Evolutionary conservation across 2,888 invertebrate genomes (phyloP).

Genomic region (Abrostola tripartita): DNA sequence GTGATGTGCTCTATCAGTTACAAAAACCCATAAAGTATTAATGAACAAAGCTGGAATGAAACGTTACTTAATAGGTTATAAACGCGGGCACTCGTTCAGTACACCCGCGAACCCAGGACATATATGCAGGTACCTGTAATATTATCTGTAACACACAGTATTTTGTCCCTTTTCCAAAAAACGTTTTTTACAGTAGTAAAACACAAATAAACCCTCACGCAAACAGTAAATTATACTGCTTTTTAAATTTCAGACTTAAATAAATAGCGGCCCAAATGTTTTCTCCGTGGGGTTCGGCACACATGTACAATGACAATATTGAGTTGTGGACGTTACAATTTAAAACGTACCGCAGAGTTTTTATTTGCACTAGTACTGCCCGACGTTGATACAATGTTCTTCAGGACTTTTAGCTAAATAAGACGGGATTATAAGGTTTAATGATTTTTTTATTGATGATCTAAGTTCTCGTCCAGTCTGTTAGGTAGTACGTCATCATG

Average conservation of each 20-base stretch:
- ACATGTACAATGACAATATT: too few species aligned
- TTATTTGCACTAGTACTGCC: too few species aligned
- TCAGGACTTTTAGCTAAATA: too few species aligned
- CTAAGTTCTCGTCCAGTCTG: too few species aligned
- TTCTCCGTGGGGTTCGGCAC: neutral
- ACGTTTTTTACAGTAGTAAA: constrained; percentile 23
- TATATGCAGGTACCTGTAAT: constrained; percentile 48
- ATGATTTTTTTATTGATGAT: too few species aligned
- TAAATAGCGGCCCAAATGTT: neutral
- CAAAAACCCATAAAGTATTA: constrained; percentile 65
- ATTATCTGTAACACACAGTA: constrained; percentile 42
- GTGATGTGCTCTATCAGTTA: constrained; percentile 66
- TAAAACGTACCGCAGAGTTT: too few species aligned
- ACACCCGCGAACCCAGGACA: constrained; percentile 40
- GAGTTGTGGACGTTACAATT: too few species aligned
- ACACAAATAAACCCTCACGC: constrained; percentile 21
- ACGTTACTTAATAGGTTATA: constrained; percentile 67
- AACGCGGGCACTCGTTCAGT: constrained; percentile 57
- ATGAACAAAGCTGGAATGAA: constrained; percentile 58
- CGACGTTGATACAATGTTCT: too few species aligned
- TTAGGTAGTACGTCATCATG: too few species aligned
- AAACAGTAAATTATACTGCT: constrained; percentile 1
- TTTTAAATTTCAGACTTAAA: constrained; percentile 2
- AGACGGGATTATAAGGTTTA: too few species aligned
- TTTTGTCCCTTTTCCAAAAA: constrained; percentile 32